phyloP scores from a whole-genome alignment of 2,797 vertebrate species.

The Podarcis siculus region DNA sequence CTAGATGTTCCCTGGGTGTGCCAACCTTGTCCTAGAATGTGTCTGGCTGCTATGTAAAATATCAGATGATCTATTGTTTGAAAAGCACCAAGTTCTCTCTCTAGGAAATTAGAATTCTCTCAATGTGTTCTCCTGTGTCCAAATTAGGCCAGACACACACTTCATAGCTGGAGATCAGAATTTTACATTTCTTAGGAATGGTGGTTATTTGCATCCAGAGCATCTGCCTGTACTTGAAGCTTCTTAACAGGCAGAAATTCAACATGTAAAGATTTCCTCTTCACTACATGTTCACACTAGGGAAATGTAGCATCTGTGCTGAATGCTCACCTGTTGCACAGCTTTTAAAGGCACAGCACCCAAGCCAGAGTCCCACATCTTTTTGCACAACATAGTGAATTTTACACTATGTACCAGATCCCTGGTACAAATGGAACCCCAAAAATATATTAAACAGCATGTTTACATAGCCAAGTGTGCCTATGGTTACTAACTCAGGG shows the following conservation, averaged over 20 bases:
- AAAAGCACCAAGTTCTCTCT: constrained; percentile 4
- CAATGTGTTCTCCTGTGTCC: too few species aligned
- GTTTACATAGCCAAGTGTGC: background rate
- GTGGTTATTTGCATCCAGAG: background rate
- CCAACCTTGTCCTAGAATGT: background rate
- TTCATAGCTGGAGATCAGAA: background rate
- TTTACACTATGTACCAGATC: background rate
- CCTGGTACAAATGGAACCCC: background rate
- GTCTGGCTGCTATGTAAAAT: constrained; percentile 7
- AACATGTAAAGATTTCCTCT: background rate
- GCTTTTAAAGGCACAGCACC: background rate
- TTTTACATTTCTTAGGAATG: background rate
- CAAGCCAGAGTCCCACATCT: too few species aligned
- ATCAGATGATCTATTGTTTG: constrained; percentile 1
- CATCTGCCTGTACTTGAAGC: too few species aligned
- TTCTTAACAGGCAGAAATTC: background rate
- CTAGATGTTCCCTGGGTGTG: constrained; percentile 7
- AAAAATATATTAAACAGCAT: background rate
- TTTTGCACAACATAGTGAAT: too few species aligned
- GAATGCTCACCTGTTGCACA: background rate
- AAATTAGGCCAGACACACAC: background rate
- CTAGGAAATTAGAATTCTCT: constrained; percentile 22
- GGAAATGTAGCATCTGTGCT: background rate
- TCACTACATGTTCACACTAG: background rate
- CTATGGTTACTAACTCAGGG: background rate